Conservation (phyloP, 1,140 invertebrate genomes). For the Drosophila santomea region DNA sequence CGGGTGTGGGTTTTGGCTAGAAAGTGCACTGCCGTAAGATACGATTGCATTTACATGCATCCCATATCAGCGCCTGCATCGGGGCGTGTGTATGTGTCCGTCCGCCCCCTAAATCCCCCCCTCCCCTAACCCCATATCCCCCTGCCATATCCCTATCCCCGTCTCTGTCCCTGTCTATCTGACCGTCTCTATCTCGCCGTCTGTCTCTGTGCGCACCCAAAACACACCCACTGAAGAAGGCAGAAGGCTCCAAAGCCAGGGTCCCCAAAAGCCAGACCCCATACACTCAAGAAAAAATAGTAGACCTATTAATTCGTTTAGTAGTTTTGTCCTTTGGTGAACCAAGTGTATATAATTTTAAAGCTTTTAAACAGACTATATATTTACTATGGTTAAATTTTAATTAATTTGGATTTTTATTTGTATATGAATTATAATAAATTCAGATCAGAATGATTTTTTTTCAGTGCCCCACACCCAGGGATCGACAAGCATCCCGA, state of each 20-base stretch:
- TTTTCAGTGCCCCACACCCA: conserved; percentile 41
- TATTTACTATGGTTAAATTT: too few species aligned
- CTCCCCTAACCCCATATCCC: neutral
- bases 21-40: conserved; percentile 83
- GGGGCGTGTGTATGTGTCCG: conserved; percentile 61
- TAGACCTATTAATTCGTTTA: accelerated
- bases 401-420: too few species aligned
- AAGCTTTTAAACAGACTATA: too few species aligned
- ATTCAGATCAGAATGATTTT: neutral
- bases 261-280: conserved; percentile 9
- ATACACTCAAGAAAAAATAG: conserved; percentile 14
- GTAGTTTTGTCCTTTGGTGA: too few species aligned
- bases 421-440: too few species aligned
- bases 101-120: conserved; percentile 6
- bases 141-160: neutral
- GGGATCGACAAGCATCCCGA: conserved; percentile 48
- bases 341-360: too few species aligned
- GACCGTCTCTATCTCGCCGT: conserved; percentile 15
- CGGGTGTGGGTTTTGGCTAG: conserved; percentile 53
- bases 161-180: conserved; percentile 12
- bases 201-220: conserved; percentile 57
- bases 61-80: conserved; percentile 79
- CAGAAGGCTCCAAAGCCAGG: conserved; percentile 43
- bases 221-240: conserved; percentile 61
- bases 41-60: conserved; percentile 83